phyloP scores from a whole-genome alignment of 2,888 invertebrate genomes.

The Drosophila limbata region DNA sequence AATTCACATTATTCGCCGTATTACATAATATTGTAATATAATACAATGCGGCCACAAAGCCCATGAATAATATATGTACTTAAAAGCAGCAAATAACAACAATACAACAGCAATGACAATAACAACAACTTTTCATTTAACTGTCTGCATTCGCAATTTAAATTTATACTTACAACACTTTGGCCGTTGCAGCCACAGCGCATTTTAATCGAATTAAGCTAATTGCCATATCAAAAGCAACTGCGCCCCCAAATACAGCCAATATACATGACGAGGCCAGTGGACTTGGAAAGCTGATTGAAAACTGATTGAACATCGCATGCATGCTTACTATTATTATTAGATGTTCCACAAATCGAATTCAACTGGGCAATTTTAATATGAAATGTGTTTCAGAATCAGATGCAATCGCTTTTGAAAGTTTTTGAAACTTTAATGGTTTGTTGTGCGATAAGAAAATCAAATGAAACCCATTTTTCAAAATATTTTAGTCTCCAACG shows the following conservation, averaged over 20 bases:
- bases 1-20: conserved; percentile 59
- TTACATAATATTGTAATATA: conserved; percentile 53
- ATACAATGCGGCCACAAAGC: conserved; percentile 48
- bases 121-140: conserved; percentile 21
- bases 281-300: conserved; percentile 54
- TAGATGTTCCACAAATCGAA: conserved; percentile 23
- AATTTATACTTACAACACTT: conserved; percentile 31
- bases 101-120: conserved; percentile 15
- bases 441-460: too few species aligned
- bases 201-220: conserved; percentile 78
- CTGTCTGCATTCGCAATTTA: conserved; percentile 49
- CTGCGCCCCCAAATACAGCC: conserved; percentile 8
- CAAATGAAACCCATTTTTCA: too few species aligned
- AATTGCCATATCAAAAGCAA: conserved; percentile 67
- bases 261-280: not conserved
- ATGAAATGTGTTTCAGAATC: too few species aligned
- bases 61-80: conserved; percentile 52
- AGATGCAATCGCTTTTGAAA: too few species aligned
- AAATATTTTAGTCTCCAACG: too few species aligned
- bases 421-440: too few species aligned
- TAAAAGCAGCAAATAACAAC: conserved; percentile 41
- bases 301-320: conserved; percentile 62
- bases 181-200: conserved; percentile 32
- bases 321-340: conserved; percentile 6
- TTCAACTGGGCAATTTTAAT: too few species aligned